phyloP scores from a whole-genome alignment of 1,140 invertebrate species.

The Ericerus pela region DNA sequence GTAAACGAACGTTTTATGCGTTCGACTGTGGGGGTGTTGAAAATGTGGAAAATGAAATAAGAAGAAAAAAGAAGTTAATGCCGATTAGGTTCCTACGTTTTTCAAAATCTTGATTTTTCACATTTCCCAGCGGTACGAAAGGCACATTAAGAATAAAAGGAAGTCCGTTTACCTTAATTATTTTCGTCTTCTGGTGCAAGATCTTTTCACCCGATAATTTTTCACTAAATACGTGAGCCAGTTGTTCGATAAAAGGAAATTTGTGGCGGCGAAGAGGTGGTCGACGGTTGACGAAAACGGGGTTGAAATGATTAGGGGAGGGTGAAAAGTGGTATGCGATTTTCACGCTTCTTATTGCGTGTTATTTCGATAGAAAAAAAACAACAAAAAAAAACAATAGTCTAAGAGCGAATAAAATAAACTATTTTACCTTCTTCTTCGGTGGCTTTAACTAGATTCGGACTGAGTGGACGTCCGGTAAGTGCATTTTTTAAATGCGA shows the following conservation, averaged over 20 bases:
- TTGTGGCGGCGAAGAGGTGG: no score
- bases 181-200: not conserved
- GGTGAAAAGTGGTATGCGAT: not conserved
- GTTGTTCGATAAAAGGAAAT: no score
- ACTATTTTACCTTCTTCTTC: slow-evolving; percentile 14
- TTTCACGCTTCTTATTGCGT: not conserved
- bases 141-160: slow-evolving; percentile 9
- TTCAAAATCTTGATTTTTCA: slow-evolving; percentile 1
- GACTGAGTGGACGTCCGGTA: slow-evolving; percentile 36
- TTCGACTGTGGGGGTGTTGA: not conserved
- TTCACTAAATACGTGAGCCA: no score
- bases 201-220: slow-evolving; percentile 1
- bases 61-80: slow-evolving; percentile 1
- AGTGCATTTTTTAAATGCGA: slow-evolving; percentile 33
- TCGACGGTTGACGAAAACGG: no score
- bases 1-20: not conserved
- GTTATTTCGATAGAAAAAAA: no score
- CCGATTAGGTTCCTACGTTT: no score
- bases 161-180: slow-evolving; percentile 12
- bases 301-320: no score
- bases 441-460: slow-evolving; percentile 18
- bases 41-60: not conserved
- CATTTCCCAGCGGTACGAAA: not conserved
- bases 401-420: not conserved
- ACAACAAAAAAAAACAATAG: no score